These are phyloP conservation scores for Drosophila nr. fundita DNA, from an alignment of 2,888 invertebrate genomes.

Conservation along the genomic window DNA sequence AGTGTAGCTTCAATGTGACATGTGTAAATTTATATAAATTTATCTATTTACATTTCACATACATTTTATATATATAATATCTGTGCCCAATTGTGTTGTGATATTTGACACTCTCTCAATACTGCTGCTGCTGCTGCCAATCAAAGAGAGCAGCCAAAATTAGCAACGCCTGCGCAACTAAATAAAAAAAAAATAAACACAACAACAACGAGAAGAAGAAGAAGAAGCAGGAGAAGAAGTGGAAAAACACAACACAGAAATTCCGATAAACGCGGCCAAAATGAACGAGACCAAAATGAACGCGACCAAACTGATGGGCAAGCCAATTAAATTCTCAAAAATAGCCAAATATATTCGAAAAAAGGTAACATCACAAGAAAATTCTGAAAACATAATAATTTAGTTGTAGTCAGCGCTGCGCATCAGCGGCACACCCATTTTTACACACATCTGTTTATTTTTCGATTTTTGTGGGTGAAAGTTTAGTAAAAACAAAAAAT, in stretches of 20 bases:
- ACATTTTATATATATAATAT: neutral
- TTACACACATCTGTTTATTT: neutral
- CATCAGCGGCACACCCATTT: slow-evolving; percentile 5
- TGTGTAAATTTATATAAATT: neutral
- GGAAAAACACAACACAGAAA: slow-evolving; percentile 14
- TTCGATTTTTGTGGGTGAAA: slow-evolving; percentile 59
- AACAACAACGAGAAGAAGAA: slow-evolving; percentile 1
- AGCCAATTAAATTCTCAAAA: slow-evolving; percentile 83
- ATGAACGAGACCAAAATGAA: slow-evolving; percentile 66
- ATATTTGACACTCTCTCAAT: slow-evolving; percentile 42
- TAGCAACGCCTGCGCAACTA: slow-evolving; percentile 57
- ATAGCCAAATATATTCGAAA: slow-evolving; percentile 85
- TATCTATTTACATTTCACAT: neutral
- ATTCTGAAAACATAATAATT: slow-evolving; percentile 2
- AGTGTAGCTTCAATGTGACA: slow-evolving; percentile 23
- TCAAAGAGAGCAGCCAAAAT: slow-evolving; percentile 59
- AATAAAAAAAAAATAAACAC: neutral
- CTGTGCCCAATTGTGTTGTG: slow-evolving; percentile 9
- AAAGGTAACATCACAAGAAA: slow-evolving; percentile 79
- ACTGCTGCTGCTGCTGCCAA: slow-evolving; percentile 27
- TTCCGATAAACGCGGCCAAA: slow-evolving; percentile 40
- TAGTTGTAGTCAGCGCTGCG: slow-evolving; percentile 30
- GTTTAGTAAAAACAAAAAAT: slow-evolving; percentile 31
- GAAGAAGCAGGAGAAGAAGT: slow-evolving; percentile 3
- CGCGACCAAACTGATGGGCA: slow-evolving; percentile 80